phyloP scores from a whole-genome alignment of 1,140 invertebrate species.

The Steinernema feltiae region DNA sequence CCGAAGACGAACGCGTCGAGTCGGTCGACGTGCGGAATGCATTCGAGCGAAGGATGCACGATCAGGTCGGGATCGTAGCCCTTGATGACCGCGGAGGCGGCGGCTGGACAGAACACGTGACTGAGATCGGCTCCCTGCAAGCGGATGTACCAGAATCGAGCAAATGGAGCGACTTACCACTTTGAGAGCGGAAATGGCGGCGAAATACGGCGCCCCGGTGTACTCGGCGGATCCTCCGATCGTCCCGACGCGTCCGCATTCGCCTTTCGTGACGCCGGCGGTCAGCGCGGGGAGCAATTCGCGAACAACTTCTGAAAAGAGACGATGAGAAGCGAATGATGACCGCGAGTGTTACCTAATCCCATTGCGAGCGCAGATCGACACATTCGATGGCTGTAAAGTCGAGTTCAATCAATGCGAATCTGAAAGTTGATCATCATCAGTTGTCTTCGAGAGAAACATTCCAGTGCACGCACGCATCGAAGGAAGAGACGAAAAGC shows the following conservation, averaged over 20 bases:
- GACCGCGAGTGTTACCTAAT: too few relatives aligned
- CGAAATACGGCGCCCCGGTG: constrained; percentile 91
- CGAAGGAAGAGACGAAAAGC: too few relatives aligned
- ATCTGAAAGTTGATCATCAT: too few relatives aligned
- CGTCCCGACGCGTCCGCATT: constrained; percentile 78
- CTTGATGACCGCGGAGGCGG: constrained; percentile 81
- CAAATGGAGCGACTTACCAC: too few relatives aligned
- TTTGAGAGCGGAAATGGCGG: constrained; percentile 79
- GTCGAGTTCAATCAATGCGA: too few relatives aligned
- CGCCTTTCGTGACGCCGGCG: constrained; percentile 77
- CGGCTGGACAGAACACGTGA: constrained; percentile 79
- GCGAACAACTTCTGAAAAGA: not conserved
- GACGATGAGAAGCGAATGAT: too few relatives aligned
- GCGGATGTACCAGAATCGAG: too few relatives aligned
- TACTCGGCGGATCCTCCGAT: constrained; percentile 84
- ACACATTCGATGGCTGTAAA: too few relatives aligned
- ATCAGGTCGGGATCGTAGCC: constrained; percentile 86
- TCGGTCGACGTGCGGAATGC: constrained; percentile 65
- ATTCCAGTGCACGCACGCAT: too few relatives aligned
- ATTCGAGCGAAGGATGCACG: constrained; percentile 73
- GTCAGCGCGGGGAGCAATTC: not conserved
- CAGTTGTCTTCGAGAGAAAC: too few relatives aligned
- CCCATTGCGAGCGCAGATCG: too few relatives aligned
- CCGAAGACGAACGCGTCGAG: constrained; percentile 84
- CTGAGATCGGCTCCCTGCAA: constrained; percentile 71